Evolutionary conservation across 2,797 vertebrate species (phyloP), one percentile per base, ranked within the genome.

Genomic region (Phrynocephalus guinanensis): DNA sequence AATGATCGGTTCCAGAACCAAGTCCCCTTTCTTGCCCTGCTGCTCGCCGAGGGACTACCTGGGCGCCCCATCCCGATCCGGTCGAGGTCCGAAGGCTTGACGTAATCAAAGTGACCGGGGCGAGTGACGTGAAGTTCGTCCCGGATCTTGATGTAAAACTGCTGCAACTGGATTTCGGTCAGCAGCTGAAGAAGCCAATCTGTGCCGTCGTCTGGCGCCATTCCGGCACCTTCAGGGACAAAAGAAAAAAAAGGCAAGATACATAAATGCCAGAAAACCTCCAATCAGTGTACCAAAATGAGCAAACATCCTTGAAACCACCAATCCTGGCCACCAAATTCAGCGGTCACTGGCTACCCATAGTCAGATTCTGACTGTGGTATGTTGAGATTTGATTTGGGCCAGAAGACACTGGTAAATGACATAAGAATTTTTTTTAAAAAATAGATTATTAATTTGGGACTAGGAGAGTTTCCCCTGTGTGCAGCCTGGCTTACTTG

Each of bases 41-140:
- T 68, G 52, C 52, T 9, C 13, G 52, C 30, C 84, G 1, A 5
- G 48, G 24, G 76, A 96, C 96, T 84, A 98, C 98, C 98, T 28
- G 98, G 98, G 93, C 96, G 97, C 83, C 97, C 98, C 96, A 98
- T 98, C 79, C 98, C 98, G 18, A 98, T 97, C 68, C 97, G 93
- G 80, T 98, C 98, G 77, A 99, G 95, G 89, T 98, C 98, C 0
- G 93, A 79, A 3, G 98, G 97, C 91, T 97, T 98, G 24, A 99
- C 98, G 20, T 98, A 98, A 89, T 96, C 80, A 1, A 99, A 98
- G 93, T 99, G 98, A 83, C 98, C 97, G 0, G 96, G 92, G 18
- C 97, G 97, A 2, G 97, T 98, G 81, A 98, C 97, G 66, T 99
- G 98, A 83, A 99, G 97, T 73, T 97, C 97, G 81, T 98, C 97